Evolutionary conservation across 2,113 vertebrate species (phyloP).

Genomic region (Psittacara wagleri): DNA sequence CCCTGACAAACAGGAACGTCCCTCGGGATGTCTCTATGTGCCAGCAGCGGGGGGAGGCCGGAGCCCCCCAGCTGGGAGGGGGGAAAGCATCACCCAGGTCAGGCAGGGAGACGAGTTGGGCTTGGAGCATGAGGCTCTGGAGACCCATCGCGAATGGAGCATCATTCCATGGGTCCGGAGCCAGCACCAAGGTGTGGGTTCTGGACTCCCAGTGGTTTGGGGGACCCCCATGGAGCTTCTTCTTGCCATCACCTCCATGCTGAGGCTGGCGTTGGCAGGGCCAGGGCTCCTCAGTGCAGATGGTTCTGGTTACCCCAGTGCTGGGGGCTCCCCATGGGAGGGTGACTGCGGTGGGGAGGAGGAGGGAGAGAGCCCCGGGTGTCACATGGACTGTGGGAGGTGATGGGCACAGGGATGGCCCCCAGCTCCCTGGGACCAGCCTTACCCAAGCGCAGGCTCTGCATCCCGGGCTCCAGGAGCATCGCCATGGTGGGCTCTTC

Average conservation of each 20-base stretch:
- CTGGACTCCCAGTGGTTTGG: not conserved
- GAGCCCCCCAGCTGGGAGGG: not conserved
- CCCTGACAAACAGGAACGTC: not conserved
- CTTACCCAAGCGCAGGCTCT: constrained; percentile 19
- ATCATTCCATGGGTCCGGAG: rapidly evolving
- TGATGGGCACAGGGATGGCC: no score
- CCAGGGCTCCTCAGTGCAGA: not conserved
- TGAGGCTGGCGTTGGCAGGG: not conserved
- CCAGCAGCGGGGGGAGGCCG: not conserved
- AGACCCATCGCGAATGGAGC: not conserved
- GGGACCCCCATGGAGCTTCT: no score
- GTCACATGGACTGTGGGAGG: rapidly evolving
- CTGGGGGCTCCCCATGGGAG: not conserved
- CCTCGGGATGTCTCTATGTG: rapidly evolving
- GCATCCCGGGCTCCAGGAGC: constrained; percentile 32
- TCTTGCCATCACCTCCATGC: rapidly evolving
- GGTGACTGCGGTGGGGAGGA: rapidly evolving
- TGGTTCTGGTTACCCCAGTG: not conserved
- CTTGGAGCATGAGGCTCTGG: rapidly evolving
- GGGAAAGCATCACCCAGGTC: not conserved
- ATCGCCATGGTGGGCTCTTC: not conserved
- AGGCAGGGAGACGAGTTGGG: rapidly evolving
- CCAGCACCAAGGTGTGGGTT: rapidly evolving
- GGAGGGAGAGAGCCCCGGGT: rapidly evolving
- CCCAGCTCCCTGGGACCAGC: not conserved